A percentile compares a stretch with the other conserved stretches of the same genome.
These are phyloP conservation scores for Mongoloraphidia duomilia DNA, from an alignment of 2,888 invertebrate genomes.

Conservation along the genomic window DNA sequence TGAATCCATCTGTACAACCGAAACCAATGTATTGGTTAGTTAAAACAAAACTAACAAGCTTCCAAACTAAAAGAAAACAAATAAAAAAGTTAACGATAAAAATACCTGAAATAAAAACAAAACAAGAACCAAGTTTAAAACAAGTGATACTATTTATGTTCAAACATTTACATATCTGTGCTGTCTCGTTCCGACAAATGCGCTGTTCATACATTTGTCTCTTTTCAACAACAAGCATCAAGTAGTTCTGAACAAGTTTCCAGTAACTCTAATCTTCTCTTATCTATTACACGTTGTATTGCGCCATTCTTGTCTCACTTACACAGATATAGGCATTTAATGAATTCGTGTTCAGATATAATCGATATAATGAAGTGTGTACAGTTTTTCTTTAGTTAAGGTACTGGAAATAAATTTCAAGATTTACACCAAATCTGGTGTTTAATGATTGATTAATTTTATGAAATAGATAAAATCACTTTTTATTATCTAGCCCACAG, in stretches of 20 bases:
- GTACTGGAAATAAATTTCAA: neutral
- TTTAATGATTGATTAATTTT: neutral
- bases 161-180: neutral
- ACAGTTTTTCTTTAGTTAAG: too few species aligned
- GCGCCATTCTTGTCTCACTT: neutral
- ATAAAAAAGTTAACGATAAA: constrained; percentile 9
- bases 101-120: constrained; percentile 10
- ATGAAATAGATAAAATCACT: too few species aligned
- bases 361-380: constrained; percentile 3
- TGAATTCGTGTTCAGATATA: constrained; percentile 5
- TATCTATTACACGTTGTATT: too few species aligned
- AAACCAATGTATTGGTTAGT: too few species aligned
- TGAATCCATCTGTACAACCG: too few species aligned
- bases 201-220: too few species aligned
- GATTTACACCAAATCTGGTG: neutral
- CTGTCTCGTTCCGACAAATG: too few species aligned
- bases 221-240: too few species aligned
- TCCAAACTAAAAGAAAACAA: constrained; percentile 5
- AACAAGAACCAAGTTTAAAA: constrained; percentile 14
- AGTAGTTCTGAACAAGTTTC: too few species aligned
- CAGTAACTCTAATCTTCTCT: too few species aligned
- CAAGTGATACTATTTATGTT: constrained; percentile 16
- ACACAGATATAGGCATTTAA: constrained; percentile 6
- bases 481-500: too few species aligned
- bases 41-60: constrained; percentile 6